These are phyloP conservation scores for Phengaris arion DNA, from an alignment of 2,888 invertebrate genomes.

Conservation along the genomic window DNA sequence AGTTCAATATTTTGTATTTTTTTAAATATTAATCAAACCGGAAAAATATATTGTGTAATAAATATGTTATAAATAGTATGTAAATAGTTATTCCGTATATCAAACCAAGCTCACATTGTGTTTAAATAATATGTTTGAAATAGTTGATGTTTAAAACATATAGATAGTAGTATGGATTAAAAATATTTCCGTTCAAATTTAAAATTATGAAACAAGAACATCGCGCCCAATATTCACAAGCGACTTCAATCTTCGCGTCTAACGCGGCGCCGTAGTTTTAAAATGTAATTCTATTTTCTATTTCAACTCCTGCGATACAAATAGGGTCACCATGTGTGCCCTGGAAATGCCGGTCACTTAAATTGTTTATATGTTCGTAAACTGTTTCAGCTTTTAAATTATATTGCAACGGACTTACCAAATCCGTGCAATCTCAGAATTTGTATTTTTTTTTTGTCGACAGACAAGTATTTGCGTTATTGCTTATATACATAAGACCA, in stretches of 20 bases:
- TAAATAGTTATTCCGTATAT: no score
- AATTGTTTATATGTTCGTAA: constrained; percentile 13
- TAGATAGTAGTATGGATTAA: background rate
- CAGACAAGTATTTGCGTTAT: background rate
- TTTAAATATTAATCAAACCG: no score
- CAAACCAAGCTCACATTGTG: background rate
- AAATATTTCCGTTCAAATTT: constrained; percentile 61
- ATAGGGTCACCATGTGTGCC: constrained; percentile 28
- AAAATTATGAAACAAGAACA: constrained; percentile 53
- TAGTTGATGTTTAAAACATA: background rate
- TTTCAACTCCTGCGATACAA: constrained; percentile 32
- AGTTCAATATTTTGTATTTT: no score
- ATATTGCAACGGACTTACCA: background rate
- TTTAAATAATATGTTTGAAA: background rate
- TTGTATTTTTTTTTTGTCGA: background rate
- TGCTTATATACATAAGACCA: no score
- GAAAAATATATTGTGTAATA: no score
- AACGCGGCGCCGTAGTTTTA: constrained; percentile 32
- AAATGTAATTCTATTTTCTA: constrained; percentile 37
- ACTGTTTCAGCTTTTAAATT: constrained; percentile 13
- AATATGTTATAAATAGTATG: no score
- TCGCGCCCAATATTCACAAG: constrained; percentile 42
- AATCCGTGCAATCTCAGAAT: background rate
- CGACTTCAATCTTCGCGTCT: constrained; percentile 34
- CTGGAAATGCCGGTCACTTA: background rate